phyloP scores from a whole-genome alignment of 2,113 vertebrate species.

The Climacteris rufus region DNA sequence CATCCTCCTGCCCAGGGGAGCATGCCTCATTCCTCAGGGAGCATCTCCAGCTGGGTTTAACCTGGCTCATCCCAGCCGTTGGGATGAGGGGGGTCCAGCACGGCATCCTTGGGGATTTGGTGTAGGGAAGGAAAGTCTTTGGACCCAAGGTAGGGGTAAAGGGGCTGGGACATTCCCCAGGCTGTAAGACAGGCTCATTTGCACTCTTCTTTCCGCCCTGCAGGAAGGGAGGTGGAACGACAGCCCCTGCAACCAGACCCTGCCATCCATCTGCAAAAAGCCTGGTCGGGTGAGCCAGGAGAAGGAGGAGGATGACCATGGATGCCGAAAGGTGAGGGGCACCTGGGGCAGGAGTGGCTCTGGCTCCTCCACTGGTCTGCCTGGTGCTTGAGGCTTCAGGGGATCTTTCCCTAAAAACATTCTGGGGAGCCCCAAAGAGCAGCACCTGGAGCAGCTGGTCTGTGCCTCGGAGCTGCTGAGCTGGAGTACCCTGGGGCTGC shows the following conservation, averaged over 20 bases:
- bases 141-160: not conserved
- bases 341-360: not conserved
- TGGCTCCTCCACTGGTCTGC: not conserved
- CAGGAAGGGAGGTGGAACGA: conserved; percentile 97
- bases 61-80: not conserved
- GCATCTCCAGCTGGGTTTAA: not conserved
- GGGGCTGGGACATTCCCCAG: not conserved
- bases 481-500: not conserved
- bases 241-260: conserved; percentile 91
- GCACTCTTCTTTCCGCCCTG: not conserved
- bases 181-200: not conserved
- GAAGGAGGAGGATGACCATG: conserved; percentile 79
- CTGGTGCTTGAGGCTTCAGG: not conserved
- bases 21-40: not conserved
- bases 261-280: conserved; percentile 96
- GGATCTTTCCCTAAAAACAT: not conserved
- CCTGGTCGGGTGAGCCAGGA: conserved; percentile 81
- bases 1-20: not conserved
- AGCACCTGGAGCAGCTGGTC: accelerated
- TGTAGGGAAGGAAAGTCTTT: not conserved
- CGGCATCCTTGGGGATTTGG: not conserved
- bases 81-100: not conserved
- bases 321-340: conserved; percentile 84
- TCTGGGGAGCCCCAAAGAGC: accelerated
- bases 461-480: not conserved